Evolutionary conservation across 2,797 vertebrate species (phyloP).

Genomic region (Thripadectes ignobilis): DNA sequence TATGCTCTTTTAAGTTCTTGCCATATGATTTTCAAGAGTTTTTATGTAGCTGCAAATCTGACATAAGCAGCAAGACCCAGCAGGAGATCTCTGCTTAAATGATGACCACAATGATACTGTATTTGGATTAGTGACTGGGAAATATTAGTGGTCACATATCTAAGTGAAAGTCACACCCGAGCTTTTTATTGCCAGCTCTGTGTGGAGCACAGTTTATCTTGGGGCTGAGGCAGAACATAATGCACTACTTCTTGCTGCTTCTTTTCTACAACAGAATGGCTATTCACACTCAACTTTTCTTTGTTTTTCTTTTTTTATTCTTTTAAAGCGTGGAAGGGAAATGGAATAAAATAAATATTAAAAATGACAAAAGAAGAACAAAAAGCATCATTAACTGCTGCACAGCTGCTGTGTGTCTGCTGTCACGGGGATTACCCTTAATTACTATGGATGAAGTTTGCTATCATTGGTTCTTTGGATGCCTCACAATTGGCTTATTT

Average conservation of each 20-base stretch:
- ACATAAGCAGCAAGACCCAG: background rate
- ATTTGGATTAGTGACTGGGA: background rate
- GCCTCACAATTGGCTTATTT: constrained; percentile 47
- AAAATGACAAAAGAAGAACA: constrained; percentile 42
- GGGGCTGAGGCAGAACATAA: background rate
- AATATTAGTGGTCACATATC: background rate
- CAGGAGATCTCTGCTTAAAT: background rate
- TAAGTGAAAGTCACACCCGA: background rate
- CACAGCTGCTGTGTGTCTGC: constrained; percentile 51
- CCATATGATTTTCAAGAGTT: background rate
- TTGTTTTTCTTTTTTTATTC: background rate
- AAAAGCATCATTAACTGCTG: constrained; percentile 41
- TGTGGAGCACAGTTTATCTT: background rate
- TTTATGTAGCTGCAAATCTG: constrained; percentile 10
- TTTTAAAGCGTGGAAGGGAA: background rate
- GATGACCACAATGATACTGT: background rate
- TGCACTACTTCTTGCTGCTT: background rate
- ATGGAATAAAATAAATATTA: constrained; percentile 41
- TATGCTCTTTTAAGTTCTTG: background rate
- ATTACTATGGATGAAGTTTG: constrained; percentile 61
- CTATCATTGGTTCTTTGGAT: constrained; percentile 44
- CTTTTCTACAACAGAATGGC: background rate
- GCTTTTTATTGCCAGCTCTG: background rate
- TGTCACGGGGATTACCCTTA: constrained; percentile 21
- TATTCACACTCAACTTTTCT: background rate